These are phyloP conservation scores for Parelbella ahira DNA, from an alignment of 2,888 invertebrate genomes.

Conservation along the genomic window DNA sequence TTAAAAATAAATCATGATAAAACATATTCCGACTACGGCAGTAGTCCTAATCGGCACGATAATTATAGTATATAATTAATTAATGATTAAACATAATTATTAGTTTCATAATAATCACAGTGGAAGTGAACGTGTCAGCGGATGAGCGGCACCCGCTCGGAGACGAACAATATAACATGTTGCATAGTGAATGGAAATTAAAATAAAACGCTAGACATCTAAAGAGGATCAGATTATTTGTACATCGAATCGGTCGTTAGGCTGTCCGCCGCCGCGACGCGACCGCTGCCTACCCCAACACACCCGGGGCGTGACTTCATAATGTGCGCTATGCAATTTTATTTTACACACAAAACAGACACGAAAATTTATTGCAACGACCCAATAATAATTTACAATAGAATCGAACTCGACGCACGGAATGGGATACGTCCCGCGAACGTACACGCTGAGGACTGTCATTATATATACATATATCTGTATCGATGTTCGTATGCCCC, in stretches of 20 bases:
- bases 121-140: conserved; percentile 13
- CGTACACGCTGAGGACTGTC: too few species aligned
- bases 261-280: conserved; percentile 6
- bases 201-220: conserved; percentile 34
- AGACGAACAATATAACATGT: conserved; percentile 12
- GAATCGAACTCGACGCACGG: too few species aligned
- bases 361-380: conserved; percentile 71
- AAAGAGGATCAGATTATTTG: conserved; percentile 42
- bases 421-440: too few species aligned
- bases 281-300: conserved; percentile 37
- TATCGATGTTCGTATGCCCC: too few species aligned
- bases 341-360: too few species aligned
- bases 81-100: conserved; percentile 33
- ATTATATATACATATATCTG: too few species aligned
- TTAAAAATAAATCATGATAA: conserved; percentile 42
- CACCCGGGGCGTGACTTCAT: conserved; percentile 40
- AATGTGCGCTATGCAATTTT: conserved; percentile 54
- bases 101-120: conserved; percentile 29
- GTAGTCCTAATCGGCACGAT: conserved; percentile 49
- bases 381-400: conserved; percentile 60
- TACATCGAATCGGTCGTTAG: conserved; percentile 47
- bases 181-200: conserved; percentile 22
- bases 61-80: too few species aligned
- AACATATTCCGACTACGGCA: conserved; percentile 39
- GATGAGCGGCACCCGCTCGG: neutral